Evolutionary conservation across 1,140 invertebrate species (phyloP).

Genomic region (Trachymyrmex cornetzi): DNA sequence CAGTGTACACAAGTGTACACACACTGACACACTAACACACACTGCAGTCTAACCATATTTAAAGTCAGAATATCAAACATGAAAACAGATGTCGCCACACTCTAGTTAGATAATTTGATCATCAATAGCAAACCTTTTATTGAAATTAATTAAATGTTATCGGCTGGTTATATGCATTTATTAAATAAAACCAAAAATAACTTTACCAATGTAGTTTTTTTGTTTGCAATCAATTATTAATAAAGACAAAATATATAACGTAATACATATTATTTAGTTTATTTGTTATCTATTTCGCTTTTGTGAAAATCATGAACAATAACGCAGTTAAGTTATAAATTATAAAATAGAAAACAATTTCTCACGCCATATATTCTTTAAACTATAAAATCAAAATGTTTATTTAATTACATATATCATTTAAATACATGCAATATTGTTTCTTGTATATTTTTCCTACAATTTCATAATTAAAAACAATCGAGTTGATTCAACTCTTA

Average conservation of each 20-base stretch:
- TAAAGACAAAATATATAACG: neutral
- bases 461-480: neutral
- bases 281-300: neutral
- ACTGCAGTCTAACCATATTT: neutral
- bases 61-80: neutral
- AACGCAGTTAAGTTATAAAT: neutral
- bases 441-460: neutral
- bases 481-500: neutral
- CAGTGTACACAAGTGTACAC: too few species aligned
- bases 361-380: neutral
- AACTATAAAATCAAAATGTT: conserved; percentile 9
- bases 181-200: too few species aligned
- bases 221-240: too few species aligned
- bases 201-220: too few species aligned
- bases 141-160: neutral
- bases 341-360: neutral
- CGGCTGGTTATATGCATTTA: too few species aligned
- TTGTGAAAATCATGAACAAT: neutral
- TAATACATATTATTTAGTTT: neutral
- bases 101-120: neutral
- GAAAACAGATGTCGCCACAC: neutral
- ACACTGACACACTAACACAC: too few species aligned
- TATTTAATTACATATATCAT: conserved; percentile 6
- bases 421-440: neutral
- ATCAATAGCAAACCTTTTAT: neutral